Base-by-base conservation (phyloP, 1,140 invertebrate species). In the Apis dorsata region DNA sequence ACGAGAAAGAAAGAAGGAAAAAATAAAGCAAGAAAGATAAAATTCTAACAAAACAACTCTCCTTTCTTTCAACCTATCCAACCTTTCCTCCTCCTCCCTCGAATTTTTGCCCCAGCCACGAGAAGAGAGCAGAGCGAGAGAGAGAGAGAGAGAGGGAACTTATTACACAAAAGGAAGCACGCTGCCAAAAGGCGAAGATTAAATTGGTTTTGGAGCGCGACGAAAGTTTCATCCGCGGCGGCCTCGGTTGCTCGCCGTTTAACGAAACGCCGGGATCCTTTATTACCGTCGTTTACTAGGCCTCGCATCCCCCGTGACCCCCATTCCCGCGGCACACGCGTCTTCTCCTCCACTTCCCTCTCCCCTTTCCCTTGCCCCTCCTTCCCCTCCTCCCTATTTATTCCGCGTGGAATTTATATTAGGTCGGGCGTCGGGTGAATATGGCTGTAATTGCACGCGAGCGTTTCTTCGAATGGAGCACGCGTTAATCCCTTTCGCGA, bases 121-220 rank as follows among this genome's bases (percentile, higher is more conserved):
- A 34, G 34, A 34, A 34, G 34, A 34, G 28, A 34, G 1, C 24
- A 24, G 24, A 24, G 24, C 24, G 28, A 2, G 2, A 34, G 28
- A 34, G 34, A 44, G 34, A 44, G 34, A 4, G 34, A 44, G 4
- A 44, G 34, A 4, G 74, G 34, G 65, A 88, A 88, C 78, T 87
- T 87, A 86, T 88, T 86, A 85, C 82, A 88, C 82, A 88, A 88
- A 87, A 83, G 85, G 83, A 84, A 77, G 70, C 72, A 69, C 65
- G 77, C 86, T 75, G 82, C 82, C 85, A 87, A 88, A 88, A 85
- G 85, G 86, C 78, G 78, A 88, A 85, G 78, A 80, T 86, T 87
- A 88, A 87, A 88, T 88, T 88, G 85, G 85, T 85, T 85, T 78
- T 68, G 62, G 86, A 81, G 85, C 73, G 69, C 49, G 57, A 69